phyloP scores from a whole-genome alignment of 2,888 invertebrate genomes.

The Chirona hameri region DNA sequence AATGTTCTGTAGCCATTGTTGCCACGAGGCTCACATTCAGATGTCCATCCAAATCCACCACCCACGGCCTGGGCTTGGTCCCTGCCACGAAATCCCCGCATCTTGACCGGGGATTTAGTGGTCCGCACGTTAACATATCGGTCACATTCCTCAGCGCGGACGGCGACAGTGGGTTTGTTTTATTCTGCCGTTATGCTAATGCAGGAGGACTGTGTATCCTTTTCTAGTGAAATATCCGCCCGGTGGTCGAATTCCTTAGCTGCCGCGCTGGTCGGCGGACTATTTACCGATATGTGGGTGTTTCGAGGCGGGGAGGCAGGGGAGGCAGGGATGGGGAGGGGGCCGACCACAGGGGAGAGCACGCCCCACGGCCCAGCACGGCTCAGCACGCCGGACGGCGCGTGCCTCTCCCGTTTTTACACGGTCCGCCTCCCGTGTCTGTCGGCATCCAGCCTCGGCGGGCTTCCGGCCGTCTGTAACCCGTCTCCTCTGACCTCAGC shows the following conservation, averaged over 20 bases:
- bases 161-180: background rate
- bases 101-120: too few species aligned
- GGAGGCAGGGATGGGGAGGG: too few species aligned
- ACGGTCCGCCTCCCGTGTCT: background rate
- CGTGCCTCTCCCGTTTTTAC: background rate
- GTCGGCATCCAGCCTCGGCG: background rate
- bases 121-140: background rate
- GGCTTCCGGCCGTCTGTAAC: background rate
- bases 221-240: constrained; percentile 1
- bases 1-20: background rate
- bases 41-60: background rate
- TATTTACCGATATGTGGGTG: background rate
- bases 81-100: background rate
- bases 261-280: background rate
- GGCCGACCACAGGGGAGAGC: too few species aligned
- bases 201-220: background rate
- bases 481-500: background rate
- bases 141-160: background rate
- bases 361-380: background rate
- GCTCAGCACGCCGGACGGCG: background rate
- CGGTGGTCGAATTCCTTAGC: background rate
- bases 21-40: background rate
- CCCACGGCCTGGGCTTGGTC: background rate
- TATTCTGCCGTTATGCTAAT: constrained; percentile 13
- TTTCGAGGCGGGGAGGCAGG: too few species aligned